Evolutionary conservation across 1,140 invertebrate species (phyloP).

Genomic region (Apocrypta bakeri): DNA sequence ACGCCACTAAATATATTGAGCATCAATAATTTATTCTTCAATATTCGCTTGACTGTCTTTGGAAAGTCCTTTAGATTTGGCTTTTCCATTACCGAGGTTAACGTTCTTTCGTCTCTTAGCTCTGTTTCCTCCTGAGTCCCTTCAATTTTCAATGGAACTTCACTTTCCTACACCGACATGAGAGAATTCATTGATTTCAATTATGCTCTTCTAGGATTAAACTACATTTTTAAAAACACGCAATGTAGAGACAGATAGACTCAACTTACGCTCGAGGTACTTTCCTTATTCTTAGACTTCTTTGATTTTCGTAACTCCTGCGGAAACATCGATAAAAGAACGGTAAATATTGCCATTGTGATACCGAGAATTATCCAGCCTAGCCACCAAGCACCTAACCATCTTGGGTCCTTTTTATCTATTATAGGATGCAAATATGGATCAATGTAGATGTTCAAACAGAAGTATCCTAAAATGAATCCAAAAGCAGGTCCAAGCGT

Average conservation of each 20-base stretch:
- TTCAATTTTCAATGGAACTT: constrained; percentile 62
- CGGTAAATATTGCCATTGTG: constrained; percentile 76
- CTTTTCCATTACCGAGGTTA: neutral
- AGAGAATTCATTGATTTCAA: neutral
- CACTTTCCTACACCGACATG: constrained; percentile 55
- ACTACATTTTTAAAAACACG: too few species aligned
- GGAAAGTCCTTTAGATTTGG: constrained; percentile 75
- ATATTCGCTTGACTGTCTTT: constrained; percentile 75
- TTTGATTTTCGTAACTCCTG: constrained; percentile 69
- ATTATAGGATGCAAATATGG: constrained; percentile 79
- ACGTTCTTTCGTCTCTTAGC: neutral
- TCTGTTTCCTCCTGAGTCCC: neutral
- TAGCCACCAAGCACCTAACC: constrained; percentile 85
- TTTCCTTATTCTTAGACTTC: constrained; percentile 37
- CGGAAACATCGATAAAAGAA: constrained; percentile 78
- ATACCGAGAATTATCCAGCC: constrained; percentile 79
- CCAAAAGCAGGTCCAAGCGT: constrained; percentile 77
- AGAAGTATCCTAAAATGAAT: constrained; percentile 75
- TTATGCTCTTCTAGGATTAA: too few species aligned
- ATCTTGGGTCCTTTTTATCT: constrained; percentile 78
- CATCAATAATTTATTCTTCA: constrained; percentile 78
- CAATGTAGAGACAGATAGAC: too few species aligned
- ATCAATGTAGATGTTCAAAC: constrained; percentile 79
- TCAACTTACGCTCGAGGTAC: constrained; percentile 16
- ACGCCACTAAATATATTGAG: constrained; percentile 77